These are phyloP conservation scores for Diuraphis noxia DNA, from an alignment of 1,140 invertebrate genomes.

Conservation along the genomic window DNA sequence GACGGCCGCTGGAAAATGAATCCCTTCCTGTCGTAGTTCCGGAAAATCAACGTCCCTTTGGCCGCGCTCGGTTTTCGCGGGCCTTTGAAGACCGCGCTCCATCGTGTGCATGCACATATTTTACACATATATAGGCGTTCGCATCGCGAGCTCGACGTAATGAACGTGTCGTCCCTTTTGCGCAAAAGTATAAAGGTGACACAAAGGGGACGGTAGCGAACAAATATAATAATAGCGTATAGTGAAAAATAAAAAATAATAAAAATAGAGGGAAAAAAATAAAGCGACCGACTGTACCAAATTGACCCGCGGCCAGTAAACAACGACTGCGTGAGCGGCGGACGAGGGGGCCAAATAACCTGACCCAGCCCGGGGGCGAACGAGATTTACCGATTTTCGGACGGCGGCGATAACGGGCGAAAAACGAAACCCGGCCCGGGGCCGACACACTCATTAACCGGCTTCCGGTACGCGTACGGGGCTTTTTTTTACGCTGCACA, in stretches of 20 bases:
- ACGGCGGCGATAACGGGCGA: slow-evolving; percentile 5
- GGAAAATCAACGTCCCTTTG: slow-evolving; percentile 40
- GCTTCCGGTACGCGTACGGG: neutral
- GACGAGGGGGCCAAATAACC: neutral
- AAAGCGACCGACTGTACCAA: neutral
- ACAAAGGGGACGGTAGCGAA: neutral
- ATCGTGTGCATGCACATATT: neutral
- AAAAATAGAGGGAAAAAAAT: neutral
- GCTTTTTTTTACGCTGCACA: neutral
- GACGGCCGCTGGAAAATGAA: neutral
- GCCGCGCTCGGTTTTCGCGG: slow-evolving; percentile 13
- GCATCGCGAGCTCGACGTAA: neutral
- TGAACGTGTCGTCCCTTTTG: slow-evolving; percentile 37
- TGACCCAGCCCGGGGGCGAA: neutral
- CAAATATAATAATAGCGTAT: slow-evolving; percentile 33
- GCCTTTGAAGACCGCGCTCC: slow-evolving; percentile 9
- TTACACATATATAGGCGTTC: neutral
- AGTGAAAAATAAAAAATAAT: neutral
- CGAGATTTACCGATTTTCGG: slow-evolving; percentile 23
- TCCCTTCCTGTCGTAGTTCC: slow-evolving; percentile 2
- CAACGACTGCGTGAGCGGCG: neutral
- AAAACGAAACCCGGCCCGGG: slow-evolving; percentile 1
- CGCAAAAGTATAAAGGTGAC: neutral
- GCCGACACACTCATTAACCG: slow-evolving; percentile 25
- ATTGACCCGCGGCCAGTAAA: slow-evolving; percentile 20